Conservation (phyloP, 2,888 invertebrate genomes). For the Watsonalla cultraria region DNA sequence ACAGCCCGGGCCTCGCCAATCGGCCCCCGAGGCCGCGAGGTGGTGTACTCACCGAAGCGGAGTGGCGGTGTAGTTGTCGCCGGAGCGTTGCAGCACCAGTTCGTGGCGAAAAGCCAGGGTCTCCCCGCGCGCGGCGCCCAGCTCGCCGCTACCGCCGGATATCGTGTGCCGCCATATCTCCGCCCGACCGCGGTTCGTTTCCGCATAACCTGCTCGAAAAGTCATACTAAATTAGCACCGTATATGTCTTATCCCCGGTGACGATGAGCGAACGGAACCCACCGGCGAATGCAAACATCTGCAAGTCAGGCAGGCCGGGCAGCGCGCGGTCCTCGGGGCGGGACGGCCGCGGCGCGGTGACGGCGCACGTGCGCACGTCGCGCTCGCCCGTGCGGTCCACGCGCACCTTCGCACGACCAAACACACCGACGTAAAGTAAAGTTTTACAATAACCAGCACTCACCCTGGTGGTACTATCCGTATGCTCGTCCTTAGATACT, state of each 20-base stretch:
- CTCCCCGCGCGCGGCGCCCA: constrained; percentile 52
- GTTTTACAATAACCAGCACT: not conserved
- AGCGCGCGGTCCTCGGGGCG: constrained; percentile 31
- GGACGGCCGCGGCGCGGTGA: constrained; percentile 22
- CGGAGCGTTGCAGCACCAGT: constrained; percentile 39
- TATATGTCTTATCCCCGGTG: not conserved
- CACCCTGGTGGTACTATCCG: not conserved
- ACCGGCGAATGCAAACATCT: constrained; percentile 50
- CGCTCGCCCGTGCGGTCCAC: constrained; percentile 42
- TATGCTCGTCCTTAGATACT: constrained; percentile 1
- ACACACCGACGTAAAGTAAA: not conserved
- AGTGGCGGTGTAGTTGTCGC: constrained; percentile 29
- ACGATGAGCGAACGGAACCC: not conserved
- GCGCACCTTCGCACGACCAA: constrained; percentile 29
- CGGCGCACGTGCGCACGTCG: constrained; percentile 38
- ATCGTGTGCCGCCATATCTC: constrained; percentile 46
- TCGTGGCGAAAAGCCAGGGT: constrained; percentile 50
- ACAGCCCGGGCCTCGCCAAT: not conserved
- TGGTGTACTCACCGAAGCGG: constrained; percentile 38
- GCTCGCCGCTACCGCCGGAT: constrained; percentile 36
- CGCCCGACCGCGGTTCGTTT: constrained; percentile 20
- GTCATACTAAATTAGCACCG: not conserved
- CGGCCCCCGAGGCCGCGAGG: not conserved
- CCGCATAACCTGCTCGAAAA: constrained; percentile 32
- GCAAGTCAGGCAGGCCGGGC: constrained; percentile 51